Base-by-base conservation (phyloP, 2,888 invertebrate species). In the Eueremaeus valkanovi region DNA sequence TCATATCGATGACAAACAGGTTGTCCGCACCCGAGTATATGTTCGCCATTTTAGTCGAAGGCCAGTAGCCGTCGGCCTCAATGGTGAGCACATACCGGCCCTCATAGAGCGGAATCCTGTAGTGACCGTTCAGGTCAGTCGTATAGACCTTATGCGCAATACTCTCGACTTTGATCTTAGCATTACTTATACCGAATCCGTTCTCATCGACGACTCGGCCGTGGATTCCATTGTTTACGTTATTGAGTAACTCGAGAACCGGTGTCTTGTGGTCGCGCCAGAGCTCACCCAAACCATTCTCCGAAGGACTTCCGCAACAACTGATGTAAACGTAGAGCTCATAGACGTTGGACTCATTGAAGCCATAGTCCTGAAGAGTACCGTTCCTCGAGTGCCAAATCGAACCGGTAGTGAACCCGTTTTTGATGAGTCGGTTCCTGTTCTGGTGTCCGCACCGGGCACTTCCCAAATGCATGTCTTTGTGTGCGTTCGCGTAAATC, bases 271-370 rank as follows among this genome's bases (percentile, higher is more conserved):
- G 96, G 76, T 94, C 92, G 63, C 88, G 82, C 99, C 99, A 99
- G 83, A 90, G 93, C 0, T 85, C 83, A 0, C 90, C 88, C 74
- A 98, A 83, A 78, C 92, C 88, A 0, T 85, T 82, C 6, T 89
- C 88, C 8, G 85, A 83, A 0, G 99, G 98, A 83, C 89, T 98
- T 85, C 99, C 99, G 82, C 87, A 88, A 84, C 99, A 99, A 27
- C 95, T 94, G 78, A 99, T 85, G 84, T 99, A 99, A 11, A 99
- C 83, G 0, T 99, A 99, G 2, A 99, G 85, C 84, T 98, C 98
- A 87, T 96, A 90, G 81, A 93, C 93, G 80, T 92, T 94, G 1
- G 95, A 91, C 81, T 90, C 88, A 55, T 55, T 55, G 24, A 49
- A 72, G 27, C 72, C 72, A 33, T 51, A 72, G 51, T 72, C 72